Conservation (phyloP, 2,113 vertebrate genomes). For the Peromyscus californicus region DNA sequence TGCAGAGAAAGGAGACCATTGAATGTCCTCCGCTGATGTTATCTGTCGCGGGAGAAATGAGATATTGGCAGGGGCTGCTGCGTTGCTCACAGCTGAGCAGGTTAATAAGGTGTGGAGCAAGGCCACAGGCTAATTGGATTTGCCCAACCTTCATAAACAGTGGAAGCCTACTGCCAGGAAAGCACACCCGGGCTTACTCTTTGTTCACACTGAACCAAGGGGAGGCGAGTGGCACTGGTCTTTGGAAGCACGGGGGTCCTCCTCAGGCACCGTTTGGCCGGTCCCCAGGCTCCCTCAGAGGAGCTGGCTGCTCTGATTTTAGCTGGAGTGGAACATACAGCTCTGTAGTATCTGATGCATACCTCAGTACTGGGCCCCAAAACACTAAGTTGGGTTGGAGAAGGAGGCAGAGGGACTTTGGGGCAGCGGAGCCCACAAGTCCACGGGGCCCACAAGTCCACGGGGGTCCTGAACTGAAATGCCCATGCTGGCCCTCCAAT, state of each 20-base stretch:
- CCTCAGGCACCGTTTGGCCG: slow-evolving; percentile 84
- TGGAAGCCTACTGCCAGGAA: slow-evolving; percentile 89
- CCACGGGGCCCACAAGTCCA: not conserved
- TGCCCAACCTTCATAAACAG: slow-evolving; percentile 96
- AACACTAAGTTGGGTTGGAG: not conserved
- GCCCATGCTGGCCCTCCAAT: fast-evolving
- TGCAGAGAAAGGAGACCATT: slow-evolving; percentile 91
- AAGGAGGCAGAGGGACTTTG: too few relatives aligned
- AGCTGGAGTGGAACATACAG: slow-evolving; percentile 90
- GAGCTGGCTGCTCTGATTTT: slow-evolving; percentile 90
- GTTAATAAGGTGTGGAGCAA: slow-evolving; percentile 97
- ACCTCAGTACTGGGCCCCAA: slow-evolving; percentile 66
- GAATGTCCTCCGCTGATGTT: slow-evolving; percentile 97
- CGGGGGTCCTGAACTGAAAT: not conserved
- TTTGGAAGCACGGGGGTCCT: slow-evolving; percentile 66
- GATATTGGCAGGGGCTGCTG: slow-evolving; percentile 96
- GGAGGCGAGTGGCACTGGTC: not conserved
- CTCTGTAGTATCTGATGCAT: not conserved
- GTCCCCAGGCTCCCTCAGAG: too few relatives aligned
- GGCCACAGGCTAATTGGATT: slow-evolving; percentile 99
- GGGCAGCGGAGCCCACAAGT: slow-evolving; percentile 35
- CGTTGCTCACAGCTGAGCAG: slow-evolving; percentile 95
- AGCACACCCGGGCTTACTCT: slow-evolving; percentile 84
- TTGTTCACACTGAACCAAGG: slow-evolving; percentile 83
- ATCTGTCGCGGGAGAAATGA: slow-evolving; percentile 96